Evolutionary conservation across 2,888 invertebrate species (phyloP), one percentile per base, ranked within the genome.

Genomic region (Pseudanteris insignis): DNA sequence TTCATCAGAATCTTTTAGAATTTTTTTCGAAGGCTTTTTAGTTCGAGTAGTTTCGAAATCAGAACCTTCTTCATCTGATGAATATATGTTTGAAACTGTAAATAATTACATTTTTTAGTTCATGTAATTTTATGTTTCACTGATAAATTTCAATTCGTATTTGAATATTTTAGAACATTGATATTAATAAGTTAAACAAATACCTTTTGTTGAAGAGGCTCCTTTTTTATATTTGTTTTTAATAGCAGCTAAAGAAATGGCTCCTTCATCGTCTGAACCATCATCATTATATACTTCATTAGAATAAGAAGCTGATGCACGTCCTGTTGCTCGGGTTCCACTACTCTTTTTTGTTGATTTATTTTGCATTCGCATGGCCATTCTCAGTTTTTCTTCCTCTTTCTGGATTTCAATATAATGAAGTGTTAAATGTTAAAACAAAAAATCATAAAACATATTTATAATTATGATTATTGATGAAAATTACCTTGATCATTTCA

Each of bases 361-460:
- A 55, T 82, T 85, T 72, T 88, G 89, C 15, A 86, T 81, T 7
- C 93, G 87, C 83, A 93, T 89, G 0, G 94, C 91, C 43, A 96
- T 94, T 29, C 94, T 86, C 6, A 99, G 81, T 75, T 93, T 90
- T 81, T 98, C 97, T 81, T 99, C 98, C 75, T 98, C 99, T 88
- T 96, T 96, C 89, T 93, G 72, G 11, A 41, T 29, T 30, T 18
- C 6, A n/a, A n/a, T n/a, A n/a, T n/a, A n/a, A n/a, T n/a, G n/a
- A n/a, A n/a, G n/a, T n/a, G n/a, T n/a, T n/a, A n/a, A n/a, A n/a
- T n/a, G n/a, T n/a, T n/a, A n/a, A n/a, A n/a, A n/a, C n/a, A n/a
- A n/a, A n/a, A n/a, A n/a, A n/a, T n/a, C n/a, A n/a, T n/a, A n/a
- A n/a, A n/a, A n/a, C n/a, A n/a, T n/a, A n/a, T n/a, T n/a, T n/a